Evolutionary conservation across 1,140 invertebrate genomes (phyloP).

Genomic region (Cydia splendana): DNA sequence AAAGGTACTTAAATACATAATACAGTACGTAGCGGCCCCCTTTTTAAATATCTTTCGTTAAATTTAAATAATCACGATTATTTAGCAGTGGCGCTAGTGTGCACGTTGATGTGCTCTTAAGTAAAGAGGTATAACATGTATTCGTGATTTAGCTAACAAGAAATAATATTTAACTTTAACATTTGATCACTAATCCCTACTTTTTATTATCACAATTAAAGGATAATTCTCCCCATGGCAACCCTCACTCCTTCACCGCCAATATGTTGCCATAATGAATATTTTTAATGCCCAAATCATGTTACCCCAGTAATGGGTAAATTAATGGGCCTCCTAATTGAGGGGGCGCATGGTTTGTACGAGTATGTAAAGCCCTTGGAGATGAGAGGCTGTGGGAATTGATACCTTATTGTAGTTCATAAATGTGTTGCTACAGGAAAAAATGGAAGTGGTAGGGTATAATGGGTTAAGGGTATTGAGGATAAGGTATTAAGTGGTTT

Average conservation of each 20-base stretch:
- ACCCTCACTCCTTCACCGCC: background rate
- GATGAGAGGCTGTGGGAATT: slow-evolving; percentile 3
- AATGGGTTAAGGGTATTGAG: background rate
- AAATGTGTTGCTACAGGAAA: slow-evolving; percentile 1
- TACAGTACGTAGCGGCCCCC: too few relatives aligned
- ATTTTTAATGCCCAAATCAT: slow-evolving; percentile 20
- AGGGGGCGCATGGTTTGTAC: background rate
- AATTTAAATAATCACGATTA: too few relatives aligned
- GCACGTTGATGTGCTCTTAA: too few relatives aligned
- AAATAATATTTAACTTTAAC: background rate
- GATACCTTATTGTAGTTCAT: slow-evolving; percentile 23
- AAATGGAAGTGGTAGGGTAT: background rate
- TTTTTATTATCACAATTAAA: background rate
- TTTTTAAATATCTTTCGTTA: too few relatives aligned
- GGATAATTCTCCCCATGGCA: slow-evolving; percentile 10
- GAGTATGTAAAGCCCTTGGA: background rate
- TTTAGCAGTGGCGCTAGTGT: too few relatives aligned
- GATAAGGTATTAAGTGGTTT: background rate
- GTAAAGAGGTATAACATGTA: too few relatives aligned
- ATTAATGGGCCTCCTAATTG: slow-evolving; percentile 7
- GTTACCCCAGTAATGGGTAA: background rate
- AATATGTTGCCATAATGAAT: slow-evolving; percentile 21
- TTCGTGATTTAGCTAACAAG: background rate
- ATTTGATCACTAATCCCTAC: background rate
- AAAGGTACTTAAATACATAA: too few relatives aligned